A percentile compares a stretch with the other conserved stretches of the same genome.
Evolutionary conservation across 2,113 vertebrate genomes (phyloP).

Genomic region (Phylloscopus whistleri): DNA sequence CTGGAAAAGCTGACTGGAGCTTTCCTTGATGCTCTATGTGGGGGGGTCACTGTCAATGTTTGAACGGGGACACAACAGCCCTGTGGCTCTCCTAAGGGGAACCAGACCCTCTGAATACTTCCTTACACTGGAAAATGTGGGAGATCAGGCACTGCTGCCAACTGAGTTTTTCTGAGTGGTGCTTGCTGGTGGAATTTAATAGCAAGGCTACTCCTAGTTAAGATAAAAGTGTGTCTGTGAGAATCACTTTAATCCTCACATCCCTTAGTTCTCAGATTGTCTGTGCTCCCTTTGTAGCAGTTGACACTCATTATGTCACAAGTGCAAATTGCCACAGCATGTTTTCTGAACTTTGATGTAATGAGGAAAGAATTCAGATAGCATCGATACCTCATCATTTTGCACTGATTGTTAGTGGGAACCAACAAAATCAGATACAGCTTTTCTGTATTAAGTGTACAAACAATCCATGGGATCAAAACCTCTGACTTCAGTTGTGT

Average conservation of each 20-base stretch:
- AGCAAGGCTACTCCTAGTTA: neutral
- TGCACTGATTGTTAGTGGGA: neutral
- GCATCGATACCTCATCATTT: neutral
- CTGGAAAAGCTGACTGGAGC: neutral
- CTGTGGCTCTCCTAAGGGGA: neutral
- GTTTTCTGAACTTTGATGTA: neutral
- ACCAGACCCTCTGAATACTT: neutral
- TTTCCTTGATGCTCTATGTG: neutral
- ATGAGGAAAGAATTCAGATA: conserved; percentile 23
- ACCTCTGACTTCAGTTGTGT: neutral
- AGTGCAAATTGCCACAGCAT: conserved; percentile 11
- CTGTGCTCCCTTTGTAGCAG: neutral
- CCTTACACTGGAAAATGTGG: neutral
- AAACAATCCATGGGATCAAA: neutral
- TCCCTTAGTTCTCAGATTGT: conserved; percentile 29
- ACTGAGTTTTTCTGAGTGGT: neutral
- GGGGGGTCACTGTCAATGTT: neutral
- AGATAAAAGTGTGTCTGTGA: neutral
- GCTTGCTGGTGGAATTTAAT: neutral
- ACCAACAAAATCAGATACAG: neutral
- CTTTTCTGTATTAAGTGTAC: neutral
- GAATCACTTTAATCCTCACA: neutral
- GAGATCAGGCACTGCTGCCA: neutral
- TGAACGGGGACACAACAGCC: neutral
- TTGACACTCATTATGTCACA: neutral